Percentiles rank a stretch among this genome's conserved stretches.
Evolutionary conservation across 2,113 vertebrate genomes (phyloP).

Genomic region (Pristiophorus japonicus): DNA sequence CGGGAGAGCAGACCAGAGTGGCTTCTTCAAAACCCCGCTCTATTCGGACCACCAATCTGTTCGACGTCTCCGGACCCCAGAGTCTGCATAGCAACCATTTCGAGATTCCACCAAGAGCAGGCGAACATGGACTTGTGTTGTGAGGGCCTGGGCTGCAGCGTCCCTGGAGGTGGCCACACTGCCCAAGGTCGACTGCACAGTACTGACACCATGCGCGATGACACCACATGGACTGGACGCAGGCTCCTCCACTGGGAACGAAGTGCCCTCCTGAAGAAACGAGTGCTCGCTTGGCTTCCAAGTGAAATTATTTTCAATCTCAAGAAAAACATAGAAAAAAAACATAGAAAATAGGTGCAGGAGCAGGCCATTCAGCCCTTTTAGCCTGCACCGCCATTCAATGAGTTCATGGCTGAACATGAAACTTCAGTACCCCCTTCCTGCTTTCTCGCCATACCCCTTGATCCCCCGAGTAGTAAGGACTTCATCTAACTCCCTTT

Average conservation of each 20-base stretch:
- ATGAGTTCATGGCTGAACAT: too few relatives aligned
- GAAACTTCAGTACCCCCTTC: too few relatives aligned
- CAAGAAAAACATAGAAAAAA: too few relatives aligned
- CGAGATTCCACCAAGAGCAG: background rate
- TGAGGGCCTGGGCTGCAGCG: background rate
- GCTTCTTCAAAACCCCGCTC: background rate
- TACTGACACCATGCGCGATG: background rate
- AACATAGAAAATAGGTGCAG: too few relatives aligned
- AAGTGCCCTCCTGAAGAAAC: background rate
- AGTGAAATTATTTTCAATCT: background rate
- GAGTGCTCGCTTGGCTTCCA: background rate
- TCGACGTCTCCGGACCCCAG: background rate
- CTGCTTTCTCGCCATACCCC: too few relatives aligned
- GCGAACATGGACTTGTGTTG: background rate
- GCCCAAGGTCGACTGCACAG: background rate
- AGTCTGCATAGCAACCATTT: background rate
- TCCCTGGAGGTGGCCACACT: background rate
- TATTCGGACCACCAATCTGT: background rate
- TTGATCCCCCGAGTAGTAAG: too few relatives aligned
- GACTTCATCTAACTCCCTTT: too few relatives aligned
- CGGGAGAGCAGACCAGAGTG: too few relatives aligned
- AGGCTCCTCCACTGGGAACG: background rate
- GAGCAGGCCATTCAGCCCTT: too few relatives aligned
- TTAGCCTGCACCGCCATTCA: too few relatives aligned
- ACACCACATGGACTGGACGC: background rate